phyloP scores from a whole-genome alignment of 2,888 invertebrate genomes.

The Piscicola geometra region DNA sequence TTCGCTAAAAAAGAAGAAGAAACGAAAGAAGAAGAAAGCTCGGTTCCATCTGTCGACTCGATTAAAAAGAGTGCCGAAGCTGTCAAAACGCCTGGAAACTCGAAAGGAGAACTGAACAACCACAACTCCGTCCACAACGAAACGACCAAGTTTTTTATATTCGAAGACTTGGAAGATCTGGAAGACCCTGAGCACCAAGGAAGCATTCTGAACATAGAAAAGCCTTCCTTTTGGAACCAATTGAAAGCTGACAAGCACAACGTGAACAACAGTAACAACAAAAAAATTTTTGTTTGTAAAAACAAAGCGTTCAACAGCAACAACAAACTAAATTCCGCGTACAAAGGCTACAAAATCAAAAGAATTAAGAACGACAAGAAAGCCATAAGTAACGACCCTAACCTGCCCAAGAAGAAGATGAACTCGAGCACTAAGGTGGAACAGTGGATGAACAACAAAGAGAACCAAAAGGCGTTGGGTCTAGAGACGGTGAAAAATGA shows the following conservation, averaged over 20 bases:
- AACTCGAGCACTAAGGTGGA: background rate
- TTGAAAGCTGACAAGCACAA: background rate
- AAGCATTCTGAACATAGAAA: background rate
- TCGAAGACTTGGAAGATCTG: background rate
- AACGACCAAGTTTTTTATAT: background rate
- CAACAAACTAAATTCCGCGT: background rate
- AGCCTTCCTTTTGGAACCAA: background rate
- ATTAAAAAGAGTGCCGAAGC: background rate
- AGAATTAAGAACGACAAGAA: background rate
- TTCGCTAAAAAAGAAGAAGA: conserved; percentile 8
- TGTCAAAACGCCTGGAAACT: no score
- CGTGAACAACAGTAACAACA: background rate
- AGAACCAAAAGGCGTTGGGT: background rate
- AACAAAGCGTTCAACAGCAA: background rate
- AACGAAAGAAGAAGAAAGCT: background rate
- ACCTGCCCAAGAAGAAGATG: background rate
- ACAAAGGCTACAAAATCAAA: background rate
- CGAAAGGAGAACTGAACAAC: background rate
- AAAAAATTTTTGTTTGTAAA: background rate
- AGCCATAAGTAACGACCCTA: background rate
- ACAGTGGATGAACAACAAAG: background rate
- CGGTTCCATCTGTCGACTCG: background rate
- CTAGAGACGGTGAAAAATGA: background rate
- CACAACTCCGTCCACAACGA: background rate
- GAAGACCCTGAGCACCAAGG: background rate